phyloP scores from a whole-genome alignment of 2,888 invertebrate species.

The Patella ulyssiponensis region DNA sequence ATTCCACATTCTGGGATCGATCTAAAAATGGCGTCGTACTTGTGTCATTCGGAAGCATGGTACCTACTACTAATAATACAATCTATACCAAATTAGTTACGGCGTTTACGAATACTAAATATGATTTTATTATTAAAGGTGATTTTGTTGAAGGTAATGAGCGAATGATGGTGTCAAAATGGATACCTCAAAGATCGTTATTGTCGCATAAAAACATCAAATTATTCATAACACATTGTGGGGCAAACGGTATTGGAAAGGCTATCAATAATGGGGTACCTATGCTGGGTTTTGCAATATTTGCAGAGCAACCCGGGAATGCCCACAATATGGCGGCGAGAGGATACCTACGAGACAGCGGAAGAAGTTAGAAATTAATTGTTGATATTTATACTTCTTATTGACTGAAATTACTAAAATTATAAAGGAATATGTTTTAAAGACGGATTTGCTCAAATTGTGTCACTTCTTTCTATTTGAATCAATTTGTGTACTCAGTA shows the following conservation, averaged over 20 bases:
- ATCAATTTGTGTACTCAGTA: no score
- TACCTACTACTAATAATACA: not conserved
- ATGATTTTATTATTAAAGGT: not conserved
- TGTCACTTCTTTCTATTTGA: no score
- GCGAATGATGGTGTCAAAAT: slow-evolving; percentile 31
- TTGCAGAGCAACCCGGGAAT: slow-evolving; percentile 47
- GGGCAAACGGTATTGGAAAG: slow-evolving; percentile 51
- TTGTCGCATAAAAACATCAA: slow-evolving; percentile 47
- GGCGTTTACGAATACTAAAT: not conserved
- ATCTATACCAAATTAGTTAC: not conserved
- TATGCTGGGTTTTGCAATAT: slow-evolving; percentile 46
- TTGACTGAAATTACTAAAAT: no score
- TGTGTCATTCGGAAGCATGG: slow-evolving; percentile 47
- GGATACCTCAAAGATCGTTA: slow-evolving; percentile 54
- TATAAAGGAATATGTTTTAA: no score
- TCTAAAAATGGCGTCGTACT: slow-evolving; percentile 46
- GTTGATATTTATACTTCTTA: no score
- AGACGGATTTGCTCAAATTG: no score
- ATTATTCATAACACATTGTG: slow-evolving; percentile 55
- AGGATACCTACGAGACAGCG: slow-evolving; percentile 23
- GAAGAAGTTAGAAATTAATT: no score
- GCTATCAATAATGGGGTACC: slow-evolving; percentile 55
- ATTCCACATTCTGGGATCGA: slow-evolving; percentile 38
- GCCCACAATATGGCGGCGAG: slow-evolving; percentile 37
- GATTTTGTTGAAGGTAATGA: not conserved